Evolutionary conservation across 2,797 vertebrate species (phyloP), one percentile per base, ranked within the genome.

Genomic region (Myripristis jacobus): DNA sequence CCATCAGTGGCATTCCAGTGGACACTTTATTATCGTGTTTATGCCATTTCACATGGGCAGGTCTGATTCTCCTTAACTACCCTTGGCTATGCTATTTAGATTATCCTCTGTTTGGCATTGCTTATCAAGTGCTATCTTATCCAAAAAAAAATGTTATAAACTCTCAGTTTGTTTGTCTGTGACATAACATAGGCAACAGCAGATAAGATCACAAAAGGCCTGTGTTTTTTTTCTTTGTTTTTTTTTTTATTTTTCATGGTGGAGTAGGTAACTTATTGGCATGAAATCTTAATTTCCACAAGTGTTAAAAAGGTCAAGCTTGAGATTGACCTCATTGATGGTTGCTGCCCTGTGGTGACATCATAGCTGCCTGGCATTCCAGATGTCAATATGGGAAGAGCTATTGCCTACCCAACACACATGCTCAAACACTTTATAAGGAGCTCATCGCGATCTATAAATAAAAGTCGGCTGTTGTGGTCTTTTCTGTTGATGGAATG

Each of bases 361-460:
- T 38, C 1, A 13, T 18, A 38, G 65, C 71, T 62, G 52, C 27
- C 11, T 24, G 12, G 4, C 50, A 52, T 69, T 61, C 51, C 43
- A 13, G 12, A 36, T 43, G 24, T 60, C 18, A 46, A 54, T 43
- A 41, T 27, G 16, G 31, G 47, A 47, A 31, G 6, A 69, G 2
- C 9, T 50, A 19, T 43, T 70, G 51, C 11, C 44, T 56, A 21
- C 25, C 25, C 2, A 4, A 16, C 16, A 13, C 63, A 25, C 66
- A 59, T 57, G 61, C 41, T 56, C 36, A 22, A 25, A 53, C 36
- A 56, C 19, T 21, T 52, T 16, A 52, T 73, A 15, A 50, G 56
- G 25, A 54, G 61, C 18, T 51, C 43, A 25, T 46, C 15, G 50
- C 18, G 31, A 50, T 65, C 62, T 66, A 34, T 53, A 58, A 62